phyloP scores from a whole-genome alignment of 2,113 vertebrate genomes.

The Scortum barcoo region DNA sequence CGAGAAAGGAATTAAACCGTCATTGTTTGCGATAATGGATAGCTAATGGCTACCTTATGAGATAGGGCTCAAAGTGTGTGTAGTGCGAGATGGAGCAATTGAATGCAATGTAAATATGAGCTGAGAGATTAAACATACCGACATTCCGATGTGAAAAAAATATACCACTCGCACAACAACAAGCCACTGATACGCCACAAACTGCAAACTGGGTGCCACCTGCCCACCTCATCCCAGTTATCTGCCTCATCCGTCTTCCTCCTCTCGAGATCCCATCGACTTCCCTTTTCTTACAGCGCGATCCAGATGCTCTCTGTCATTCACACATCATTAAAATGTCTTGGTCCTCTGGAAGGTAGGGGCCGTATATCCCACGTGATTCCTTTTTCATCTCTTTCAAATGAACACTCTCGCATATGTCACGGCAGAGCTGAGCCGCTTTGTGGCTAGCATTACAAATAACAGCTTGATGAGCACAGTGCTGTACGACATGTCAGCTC shows the following conservation, averaged over 20 bases:
- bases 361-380: slow-evolving; percentile 2
- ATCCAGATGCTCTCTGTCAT: slow-evolving; percentile 19
- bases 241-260: slow-evolving; percentile 40
- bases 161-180: slow-evolving; percentile 8
- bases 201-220: not conserved
- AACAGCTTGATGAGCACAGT: slow-evolving; percentile 18
- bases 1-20: slow-evolving; percentile 28
- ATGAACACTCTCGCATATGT: slow-evolving; percentile 15
- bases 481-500: slow-evolving; percentile 9
- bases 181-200: not conserved
- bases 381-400: slow-evolving; percentile 24
- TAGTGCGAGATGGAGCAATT: slow-evolving; percentile 5
- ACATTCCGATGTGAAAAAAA: slow-evolving; percentile 18
- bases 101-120: slow-evolving; percentile 9
- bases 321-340: slow-evolving; percentile 40
- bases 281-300: not conserved
- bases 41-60: slow-evolving; percentile 36
- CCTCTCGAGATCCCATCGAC: slow-evolving; percentile 19
- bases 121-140: slow-evolving; percentile 28
- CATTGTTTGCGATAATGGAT: slow-evolving; percentile 47
- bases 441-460: slow-evolving; percentile 14
- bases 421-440: slow-evolving; percentile 6
- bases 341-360: not conserved
- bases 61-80: slow-evolving; percentile 14
- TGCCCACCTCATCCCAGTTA: not conserved